Percentiles rank a stretch among this genome's conserved stretches.
Conservation (phyloP, 2,797 vertebrate genomes). For the Meriones psammophilus region DNA sequence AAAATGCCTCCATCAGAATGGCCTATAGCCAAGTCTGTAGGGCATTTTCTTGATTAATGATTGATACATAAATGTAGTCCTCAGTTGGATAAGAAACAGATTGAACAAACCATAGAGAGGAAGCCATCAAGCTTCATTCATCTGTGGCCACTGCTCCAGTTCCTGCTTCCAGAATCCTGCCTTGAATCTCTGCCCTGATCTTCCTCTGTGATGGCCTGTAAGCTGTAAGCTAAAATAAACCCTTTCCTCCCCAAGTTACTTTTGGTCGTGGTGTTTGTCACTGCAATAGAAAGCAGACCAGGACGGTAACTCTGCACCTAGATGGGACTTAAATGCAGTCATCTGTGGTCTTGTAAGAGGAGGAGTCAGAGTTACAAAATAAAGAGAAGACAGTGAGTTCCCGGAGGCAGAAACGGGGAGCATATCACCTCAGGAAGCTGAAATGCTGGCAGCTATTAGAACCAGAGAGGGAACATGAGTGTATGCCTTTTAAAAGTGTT, state of each 20-base stretch:
- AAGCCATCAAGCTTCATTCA: not conserved
- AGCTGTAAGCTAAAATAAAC: not conserved
- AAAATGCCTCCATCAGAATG: not conserved
- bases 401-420: not conserved
- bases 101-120: not conserved
- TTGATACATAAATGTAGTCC: no score
- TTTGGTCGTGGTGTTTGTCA: not conserved
- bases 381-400: not conserved
- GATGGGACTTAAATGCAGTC: not conserved
- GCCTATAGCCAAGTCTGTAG: not conserved
- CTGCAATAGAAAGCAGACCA: not conserved
- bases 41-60: not conserved
- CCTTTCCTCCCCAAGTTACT: not conserved
- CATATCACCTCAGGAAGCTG: not conserved
- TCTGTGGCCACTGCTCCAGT: no score
- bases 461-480: no score
- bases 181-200: not conserved
- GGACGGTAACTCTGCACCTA: not conserved
- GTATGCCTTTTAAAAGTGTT: not conserved
- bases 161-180: not conserved
- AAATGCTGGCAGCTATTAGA: not conserved
- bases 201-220: not conserved
- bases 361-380: not conserved
- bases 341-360: not conserved
- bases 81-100: not conserved